phyloP scores from a whole-genome alignment of 2,797 vertebrate species.

The Mustela erminea region DNA sequence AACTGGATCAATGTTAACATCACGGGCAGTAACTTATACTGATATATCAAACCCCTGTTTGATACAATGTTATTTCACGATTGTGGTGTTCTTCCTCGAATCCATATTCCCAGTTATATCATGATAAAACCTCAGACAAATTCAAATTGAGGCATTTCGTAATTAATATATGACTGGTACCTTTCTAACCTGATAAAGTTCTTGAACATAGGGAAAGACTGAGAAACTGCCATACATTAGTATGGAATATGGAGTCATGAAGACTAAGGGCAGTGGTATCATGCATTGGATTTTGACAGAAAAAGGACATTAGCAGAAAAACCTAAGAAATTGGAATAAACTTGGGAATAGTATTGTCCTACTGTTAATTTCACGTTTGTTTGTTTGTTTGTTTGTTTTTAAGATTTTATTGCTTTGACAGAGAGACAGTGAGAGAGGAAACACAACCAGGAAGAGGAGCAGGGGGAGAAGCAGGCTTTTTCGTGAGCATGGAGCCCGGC shows the following conservation, averaged over 20 bases:
- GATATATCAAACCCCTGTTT: neutral
- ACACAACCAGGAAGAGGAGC: too few relatives aligned
- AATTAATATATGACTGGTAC: neutral
- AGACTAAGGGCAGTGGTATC: neutral
- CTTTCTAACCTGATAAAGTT: neutral
- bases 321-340: neutral
- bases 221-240: neutral
- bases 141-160: neutral
- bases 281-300: neutral
- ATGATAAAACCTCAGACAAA: neutral
- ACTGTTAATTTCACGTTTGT: neutral
- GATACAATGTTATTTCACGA: neutral
- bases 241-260: neutral
- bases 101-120: neutral
- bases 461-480: too few relatives aligned
- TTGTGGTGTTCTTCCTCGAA: neutral
- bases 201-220: neutral
- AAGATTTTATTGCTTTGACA: too few relatives aligned
- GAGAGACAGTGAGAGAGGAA: too few relatives aligned
- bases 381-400: neutral
- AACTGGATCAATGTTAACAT: neutral
- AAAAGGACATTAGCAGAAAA: neutral
- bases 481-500: accelerated
- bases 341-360: neutral
- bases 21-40: neutral